phyloP scores from a whole-genome alignment of 2,113 vertebrate species.

The Calyptomena viridis region DNA sequence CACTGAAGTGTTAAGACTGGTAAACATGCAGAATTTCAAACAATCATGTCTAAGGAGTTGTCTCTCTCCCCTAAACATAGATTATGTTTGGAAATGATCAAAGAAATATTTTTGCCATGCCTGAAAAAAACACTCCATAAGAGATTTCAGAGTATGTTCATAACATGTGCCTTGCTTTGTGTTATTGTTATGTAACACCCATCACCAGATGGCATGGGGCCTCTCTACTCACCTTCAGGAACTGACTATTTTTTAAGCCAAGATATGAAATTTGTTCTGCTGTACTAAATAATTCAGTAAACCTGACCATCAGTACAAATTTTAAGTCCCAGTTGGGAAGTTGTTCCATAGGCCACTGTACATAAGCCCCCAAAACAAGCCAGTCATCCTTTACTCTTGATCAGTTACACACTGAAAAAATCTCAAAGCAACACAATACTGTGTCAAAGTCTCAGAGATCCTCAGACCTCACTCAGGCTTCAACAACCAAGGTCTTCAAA shows the following conservation, averaged over 20 bases:
- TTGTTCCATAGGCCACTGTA: not conserved
- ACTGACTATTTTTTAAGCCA: not conserved
- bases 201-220: slow-evolving; percentile 1
- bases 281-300: not conserved
- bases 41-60: not conserved
- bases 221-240: not conserved
- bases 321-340: not conserved
- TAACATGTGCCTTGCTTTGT: not conserved
- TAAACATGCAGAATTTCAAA: not conserved
- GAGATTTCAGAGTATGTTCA: not conserved
- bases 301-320: not conserved
- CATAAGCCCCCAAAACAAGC: not conserved
- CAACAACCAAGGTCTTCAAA: not conserved
- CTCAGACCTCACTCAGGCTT: not conserved
- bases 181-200: not conserved
- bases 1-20: not conserved
- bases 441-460: not conserved
- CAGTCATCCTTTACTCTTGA: not conserved
- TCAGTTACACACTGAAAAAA: not conserved
- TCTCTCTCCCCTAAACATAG: not conserved
- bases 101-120: not conserved
- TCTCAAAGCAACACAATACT: not conserved
- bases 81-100: not conserved
- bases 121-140: not conserved
- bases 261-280: not conserved